Percentiles rank a stretch among this genome's conserved stretches.
Evolutionary conservation across 2,888 invertebrate genomes (phyloP).

Genomic region (Pycnomerus fuliginosus): DNA sequence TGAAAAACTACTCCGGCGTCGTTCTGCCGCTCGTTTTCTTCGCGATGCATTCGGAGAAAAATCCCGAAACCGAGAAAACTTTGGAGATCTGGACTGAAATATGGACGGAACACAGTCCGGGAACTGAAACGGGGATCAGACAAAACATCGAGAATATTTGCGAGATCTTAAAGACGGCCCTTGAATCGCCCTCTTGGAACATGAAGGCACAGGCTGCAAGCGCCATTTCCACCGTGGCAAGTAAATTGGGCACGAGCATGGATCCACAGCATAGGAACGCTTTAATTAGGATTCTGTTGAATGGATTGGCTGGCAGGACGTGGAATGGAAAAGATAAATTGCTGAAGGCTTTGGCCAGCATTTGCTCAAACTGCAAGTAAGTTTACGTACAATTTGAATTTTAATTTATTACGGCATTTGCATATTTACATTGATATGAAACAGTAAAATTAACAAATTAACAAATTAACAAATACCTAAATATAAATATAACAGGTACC

Average conservation of each 20-base stretch:
- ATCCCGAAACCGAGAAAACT: constrained; percentile 63
- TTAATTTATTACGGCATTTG: background rate
- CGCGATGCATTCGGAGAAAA: constrained; percentile 84
- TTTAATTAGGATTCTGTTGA: constrained; percentile 64
- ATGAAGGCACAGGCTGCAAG: constrained; percentile 86
- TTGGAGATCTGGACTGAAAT: constrained; percentile 82
- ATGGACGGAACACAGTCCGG: constrained; percentile 87
- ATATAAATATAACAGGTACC: no score
- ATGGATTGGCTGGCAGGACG: constrained; percentile 77
- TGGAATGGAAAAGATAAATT: constrained; percentile 89
- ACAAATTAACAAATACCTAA: no score
- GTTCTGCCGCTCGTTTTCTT: constrained; percentile 83
- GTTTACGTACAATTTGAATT: no score
- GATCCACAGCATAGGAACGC: constrained; percentile 63
- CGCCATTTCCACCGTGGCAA: constrained; percentile 77
- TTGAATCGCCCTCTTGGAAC: constrained; percentile 84
- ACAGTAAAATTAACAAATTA: no score
- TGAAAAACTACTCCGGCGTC: constrained; percentile 73
- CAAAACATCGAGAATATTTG: constrained; percentile 74
- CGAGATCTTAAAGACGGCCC: constrained; percentile 65
- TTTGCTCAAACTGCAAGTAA: constrained; percentile 69
- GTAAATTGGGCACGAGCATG: constrained; percentile 65
- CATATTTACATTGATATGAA: no score
- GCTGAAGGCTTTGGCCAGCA: constrained; percentile 72
- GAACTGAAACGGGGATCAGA: constrained; percentile 79